Conservation (phyloP, 2,888 invertebrate species). For the Rapana venosa region DNA sequence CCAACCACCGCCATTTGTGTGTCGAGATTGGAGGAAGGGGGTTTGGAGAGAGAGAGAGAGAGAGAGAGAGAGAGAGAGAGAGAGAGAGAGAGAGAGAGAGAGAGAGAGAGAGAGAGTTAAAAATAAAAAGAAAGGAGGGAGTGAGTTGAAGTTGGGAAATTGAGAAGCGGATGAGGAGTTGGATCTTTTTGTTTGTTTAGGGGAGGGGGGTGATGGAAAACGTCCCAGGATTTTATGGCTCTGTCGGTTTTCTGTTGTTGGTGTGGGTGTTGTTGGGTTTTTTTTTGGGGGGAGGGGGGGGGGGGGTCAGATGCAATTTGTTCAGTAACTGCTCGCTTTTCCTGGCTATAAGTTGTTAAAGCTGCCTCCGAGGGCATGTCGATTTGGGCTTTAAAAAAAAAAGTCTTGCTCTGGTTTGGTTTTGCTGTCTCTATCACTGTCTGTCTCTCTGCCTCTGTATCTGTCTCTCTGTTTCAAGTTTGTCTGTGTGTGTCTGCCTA, state of each 20-base stretch:
- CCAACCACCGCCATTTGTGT: not conserved
- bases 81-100: constrained; percentile 11
- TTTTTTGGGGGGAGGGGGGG: too few species aligned
- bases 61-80: constrained; percentile 32
- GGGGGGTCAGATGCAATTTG: not conserved
- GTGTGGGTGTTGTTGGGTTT: too few species aligned
- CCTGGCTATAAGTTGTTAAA: too few species aligned
- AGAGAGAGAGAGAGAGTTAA: not conserved
- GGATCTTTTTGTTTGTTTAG: too few species aligned
- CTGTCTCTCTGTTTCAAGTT: not conserved
- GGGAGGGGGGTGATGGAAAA: not conserved
- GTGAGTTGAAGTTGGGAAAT: not conserved
- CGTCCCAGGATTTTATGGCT: not conserved
- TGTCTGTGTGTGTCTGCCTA: too few species aligned
- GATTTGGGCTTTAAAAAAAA: not conserved
- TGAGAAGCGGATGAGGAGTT: not conserved
- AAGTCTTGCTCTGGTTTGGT: not conserved
- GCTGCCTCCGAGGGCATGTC: too few species aligned
- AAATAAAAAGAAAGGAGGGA: too few species aligned
- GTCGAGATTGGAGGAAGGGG: too few species aligned
- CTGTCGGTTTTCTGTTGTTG: not conserved
- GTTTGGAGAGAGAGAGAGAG: constrained; percentile 11
- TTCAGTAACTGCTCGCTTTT: too few species aligned
- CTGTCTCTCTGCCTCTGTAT: not conserved
- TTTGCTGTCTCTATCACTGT: not conserved